Evolutionary conservation across 2,113 vertebrate genomes (phyloP).

Genomic region (Forbesichthys agassizii): DNA sequence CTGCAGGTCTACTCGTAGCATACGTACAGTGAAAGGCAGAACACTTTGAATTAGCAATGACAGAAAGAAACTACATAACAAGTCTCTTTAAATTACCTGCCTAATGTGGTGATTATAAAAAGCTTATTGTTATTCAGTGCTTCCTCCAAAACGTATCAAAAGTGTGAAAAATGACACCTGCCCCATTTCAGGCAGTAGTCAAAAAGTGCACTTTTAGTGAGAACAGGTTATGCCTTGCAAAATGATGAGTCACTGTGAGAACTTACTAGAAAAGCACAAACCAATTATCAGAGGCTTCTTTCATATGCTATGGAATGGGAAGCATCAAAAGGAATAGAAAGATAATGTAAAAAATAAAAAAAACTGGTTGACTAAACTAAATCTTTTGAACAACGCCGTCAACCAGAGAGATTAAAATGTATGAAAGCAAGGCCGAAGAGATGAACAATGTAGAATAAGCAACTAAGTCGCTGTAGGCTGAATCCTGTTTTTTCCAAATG

Average conservation of each 20-base stretch:
- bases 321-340: conserved; percentile 52
- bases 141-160: conserved; percentile 30
- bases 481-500: conserved; percentile 18
- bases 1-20: conserved; percentile 37
- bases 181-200: conserved; percentile 25
- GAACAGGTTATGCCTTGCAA: conserved; percentile 27
- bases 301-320: conserved; percentile 45
- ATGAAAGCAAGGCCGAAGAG: conserved; percentile 39
- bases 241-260: conserved; percentile 43
- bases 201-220: conserved; percentile 76
- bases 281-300: conserved; percentile 33
- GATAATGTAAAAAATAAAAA: conserved; percentile 36
- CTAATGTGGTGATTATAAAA: neutral
- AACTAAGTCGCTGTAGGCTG: conserved; percentile 11
- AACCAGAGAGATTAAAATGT: conserved; percentile 55
- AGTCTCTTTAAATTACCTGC: too few species aligned
- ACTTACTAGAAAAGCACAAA: conserved; percentile 56
- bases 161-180: conserved; percentile 23
- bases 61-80: conserved; percentile 4
- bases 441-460: conserved; percentile 42
- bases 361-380: conserved; percentile 26
- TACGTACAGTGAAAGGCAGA: too few species aligned
- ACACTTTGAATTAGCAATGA: conserved; percentile 3
- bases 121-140: conserved; percentile 37
- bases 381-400: conserved; percentile 29